Evolutionary conservation across 2,797 vertebrate genomes (phyloP), one percentile per base, ranked within the genome.

Genomic region (Oreonectes daqikongensis): DNA sequence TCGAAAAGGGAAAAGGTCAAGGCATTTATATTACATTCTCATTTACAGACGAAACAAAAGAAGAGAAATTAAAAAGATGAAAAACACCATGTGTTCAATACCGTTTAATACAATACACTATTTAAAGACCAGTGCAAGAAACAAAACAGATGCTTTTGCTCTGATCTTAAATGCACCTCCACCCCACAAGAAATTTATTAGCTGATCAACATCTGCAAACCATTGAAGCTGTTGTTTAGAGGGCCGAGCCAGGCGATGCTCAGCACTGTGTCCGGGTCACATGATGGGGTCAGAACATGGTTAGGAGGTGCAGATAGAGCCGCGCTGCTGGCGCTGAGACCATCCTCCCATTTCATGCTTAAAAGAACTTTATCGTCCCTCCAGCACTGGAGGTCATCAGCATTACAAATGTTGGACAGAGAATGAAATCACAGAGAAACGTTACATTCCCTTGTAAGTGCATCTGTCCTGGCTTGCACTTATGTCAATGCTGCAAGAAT

Each of bases 181-280:
- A 57, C 60, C 63, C 8, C 46, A 64, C 77, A 82, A 81, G 86
- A 79, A 88, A 90, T 89, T 84, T 90, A 91, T 89, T 87, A 88
- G 86, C 60, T 15, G 60, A 84, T 84, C 83, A 82, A 90, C 91
- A 93, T 92, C 91, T 93, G 91, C 82, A 88, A 92, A 72, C 85
- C 86, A 90, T 92, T 92, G 86, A 64, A 86, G 82, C 67, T 83
- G 88, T 85, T 89, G 86, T 91, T 91, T 85, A 87, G 87, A 85
- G 82, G 85, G 52, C 50, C 26, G 65, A 83, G 85, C 81, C 77
- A 76, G 77, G 60, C 64, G 79, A 79, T 78, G 79, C 84, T 87
- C 82, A 87, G 87, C 87, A 70, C 79, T 86, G 69, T 72, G 82
- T 84, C 81, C 67, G 67, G 42, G 69, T 60, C 55, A 53, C 59